phyloP scores from a whole-genome alignment of 1,140 invertebrate species.

The Aradophagus sp. region DNA sequence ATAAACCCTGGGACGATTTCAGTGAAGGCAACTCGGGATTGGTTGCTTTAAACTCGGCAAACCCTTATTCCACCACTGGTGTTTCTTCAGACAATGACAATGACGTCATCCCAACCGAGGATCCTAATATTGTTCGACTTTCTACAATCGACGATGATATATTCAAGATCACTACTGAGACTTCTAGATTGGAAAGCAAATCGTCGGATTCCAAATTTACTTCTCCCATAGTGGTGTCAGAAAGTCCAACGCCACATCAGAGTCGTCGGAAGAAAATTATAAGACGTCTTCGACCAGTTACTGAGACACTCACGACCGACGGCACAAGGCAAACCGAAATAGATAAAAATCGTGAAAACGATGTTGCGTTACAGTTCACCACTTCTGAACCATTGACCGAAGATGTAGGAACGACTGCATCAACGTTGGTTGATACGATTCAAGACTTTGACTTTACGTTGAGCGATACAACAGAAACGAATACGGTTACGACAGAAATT shows the following conservation, averaged over 20 bases:
- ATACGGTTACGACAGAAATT: slow-evolving; percentile 2
- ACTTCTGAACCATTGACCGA: too few species aligned
- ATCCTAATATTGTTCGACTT: neutral
- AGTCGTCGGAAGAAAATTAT: slow-evolving; percentile 61
- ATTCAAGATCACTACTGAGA: neutral
- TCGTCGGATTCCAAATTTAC: slow-evolving; percentile 2
- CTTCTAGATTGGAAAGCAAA: too few species aligned
- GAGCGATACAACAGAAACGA: too few species aligned
- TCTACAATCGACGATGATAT: too few species aligned
- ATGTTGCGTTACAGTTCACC: too few species aligned
- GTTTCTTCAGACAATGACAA: slow-evolving; percentile 12
- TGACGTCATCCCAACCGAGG: slow-evolving; percentile 13
- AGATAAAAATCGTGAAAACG: too few species aligned
- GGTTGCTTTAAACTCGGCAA: slow-evolving; percentile 32
- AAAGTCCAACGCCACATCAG: neutral
- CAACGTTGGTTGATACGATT: too few species aligned
- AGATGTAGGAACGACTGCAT: too few species aligned
- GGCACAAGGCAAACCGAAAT: too few species aligned
- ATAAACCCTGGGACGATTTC: slow-evolving; percentile 32
- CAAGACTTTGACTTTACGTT: too few species aligned
- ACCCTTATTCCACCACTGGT: slow-evolving; percentile 37
- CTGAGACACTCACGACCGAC: too few species aligned
- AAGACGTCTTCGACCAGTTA: slow-evolving; percentile 61
- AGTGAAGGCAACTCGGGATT: slow-evolving; percentile 23
- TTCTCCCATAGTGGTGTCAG: slow-evolving; percentile 12